Base-by-base conservation (phyloP, 2,113 vertebrate species). In the Pangasianodon hypophthalmus region DNA sequence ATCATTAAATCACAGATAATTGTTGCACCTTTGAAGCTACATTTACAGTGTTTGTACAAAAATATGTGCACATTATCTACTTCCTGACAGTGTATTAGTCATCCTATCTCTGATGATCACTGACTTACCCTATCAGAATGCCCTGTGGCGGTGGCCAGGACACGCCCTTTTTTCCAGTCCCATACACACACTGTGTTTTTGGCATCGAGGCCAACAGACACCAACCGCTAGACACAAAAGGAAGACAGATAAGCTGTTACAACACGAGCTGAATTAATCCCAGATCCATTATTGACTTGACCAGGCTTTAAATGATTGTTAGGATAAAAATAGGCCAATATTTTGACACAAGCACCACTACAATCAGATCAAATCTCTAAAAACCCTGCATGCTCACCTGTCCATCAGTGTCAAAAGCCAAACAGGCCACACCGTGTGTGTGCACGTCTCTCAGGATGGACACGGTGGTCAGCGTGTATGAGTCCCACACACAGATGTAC, bases 101-200 rank as follows among this genome's bases (percentile, higher is more conserved):
- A 37, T 71, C 29, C 7, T 16, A 37, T 7, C 46, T 29, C 48
- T 32, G 19, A 7, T 24, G 9, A 19, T 18, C 32, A 77, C 11
- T 4, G n/a, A 46, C 93, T 2, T 91, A 96, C 96, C 83, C 94
- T 92, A 91, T 95, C 95, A 9, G 97, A 99, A 94, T 99, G 98
- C 92, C 98, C 98, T 0, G 97, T 98, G 26, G 98, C 98, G 11
- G 97, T 97, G 75, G 98, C 98, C 87, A 99, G 94, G 60, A 98
- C 96, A 86, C 97, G 96, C 89, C 98, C 98, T 94, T 96, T 97
- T 93, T 96, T 98, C 98, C 98, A 99, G 92, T 99, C 98, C 98
- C 98, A 99, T 84, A 99, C 94, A 86, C 98, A 99, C 89, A 98
- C 93, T 0, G 97, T 99, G 92, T 99, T 99, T 95, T 99, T 99